Evolutionary conservation across 2,113 vertebrate genomes (phyloP), one percentile per base, ranked within the genome.

Genomic region (Philantomba maxwellii): DNA sequence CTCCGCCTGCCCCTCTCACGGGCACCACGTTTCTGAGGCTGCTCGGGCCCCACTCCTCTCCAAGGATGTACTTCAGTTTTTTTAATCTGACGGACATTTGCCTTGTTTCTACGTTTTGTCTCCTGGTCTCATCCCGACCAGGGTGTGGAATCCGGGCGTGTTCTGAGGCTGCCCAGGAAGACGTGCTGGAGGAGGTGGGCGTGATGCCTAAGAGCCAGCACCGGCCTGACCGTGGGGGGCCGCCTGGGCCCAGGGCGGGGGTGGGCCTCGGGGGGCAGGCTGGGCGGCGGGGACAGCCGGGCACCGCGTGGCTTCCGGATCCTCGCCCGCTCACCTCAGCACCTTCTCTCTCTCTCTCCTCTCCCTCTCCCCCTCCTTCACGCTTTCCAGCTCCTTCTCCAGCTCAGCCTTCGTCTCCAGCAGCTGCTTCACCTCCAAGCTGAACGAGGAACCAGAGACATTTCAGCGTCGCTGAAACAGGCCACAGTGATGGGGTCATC

Each of bases 401-500:
- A 98, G 7, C 80, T 98, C 96, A 15, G 98, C 96, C 94, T 98
- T 99, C 51, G 98, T 98, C 78, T 97, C 97, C n/a, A 97, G 98
- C 77, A 99, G 90, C 96, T 98, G 98, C 87, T 96, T 98, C n/a
- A 99, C 49, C 70, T 99, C 99, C 84, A 98, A 95, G 2, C 99
- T 99, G 97, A 49, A 30, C 0, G 21, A 15, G 98, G 19, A 81
- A 36, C 12, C 23, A 97, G 87, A 39, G 19, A 96, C 62, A 80
- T 36, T 6, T 60, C 77, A 91, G 58, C 3, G 53, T 58, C 9
- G 2, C 16, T 16, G 53, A 23, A 21, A 55, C 25, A 13, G 62
- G 66, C 19, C 47, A 19, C 39, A 4, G n/a, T 11, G 33, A n/a
- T 13, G 1, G 2, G 6, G 16, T 13, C 2, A 2, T 9, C 47